Conservation (phyloP, 2,113 vertebrate species). For the Sciurus niger region DNA sequence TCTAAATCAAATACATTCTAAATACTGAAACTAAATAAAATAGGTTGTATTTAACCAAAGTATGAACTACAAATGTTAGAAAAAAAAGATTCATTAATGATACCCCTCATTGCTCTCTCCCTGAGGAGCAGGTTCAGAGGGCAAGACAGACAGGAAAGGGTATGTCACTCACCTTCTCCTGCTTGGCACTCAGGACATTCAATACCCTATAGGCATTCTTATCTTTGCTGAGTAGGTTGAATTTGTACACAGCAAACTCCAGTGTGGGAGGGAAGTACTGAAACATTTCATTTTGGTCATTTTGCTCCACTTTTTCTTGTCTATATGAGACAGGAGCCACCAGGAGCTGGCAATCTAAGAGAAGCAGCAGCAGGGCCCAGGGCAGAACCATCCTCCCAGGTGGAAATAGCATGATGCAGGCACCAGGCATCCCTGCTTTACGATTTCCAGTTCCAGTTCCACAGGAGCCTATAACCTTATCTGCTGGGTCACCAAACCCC, state of each 20-base stretch:
- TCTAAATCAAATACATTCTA: too few relatives aligned
- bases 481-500: background rate
- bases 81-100: too few relatives aligned
- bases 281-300: fast-evolving
- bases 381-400: background rate
- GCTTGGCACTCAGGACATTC: background rate
- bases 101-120: too few relatives aligned
- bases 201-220: background rate
- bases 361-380: background rate
- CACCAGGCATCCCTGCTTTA: fast-evolving
- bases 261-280: background rate
- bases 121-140: background rate
- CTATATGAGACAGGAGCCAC: too few relatives aligned
- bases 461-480: background rate
- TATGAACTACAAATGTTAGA: too few relatives aligned
- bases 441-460: fast-evolving
- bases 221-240: slow-evolving; percentile 32
- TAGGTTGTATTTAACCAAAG: too few relatives aligned
- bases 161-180: background rate
- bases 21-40: too few relatives aligned
- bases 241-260: slow-evolving; percentile 40
- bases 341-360: background rate
- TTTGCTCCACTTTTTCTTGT: too few relatives aligned
- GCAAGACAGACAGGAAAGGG: background rate
- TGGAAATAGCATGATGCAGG: fast-evolving